These are phyloP conservation scores for Hipparchia sbordonii DNA, from an alignment of 2,888 invertebrate species.

Conservation along the genomic window DNA sequence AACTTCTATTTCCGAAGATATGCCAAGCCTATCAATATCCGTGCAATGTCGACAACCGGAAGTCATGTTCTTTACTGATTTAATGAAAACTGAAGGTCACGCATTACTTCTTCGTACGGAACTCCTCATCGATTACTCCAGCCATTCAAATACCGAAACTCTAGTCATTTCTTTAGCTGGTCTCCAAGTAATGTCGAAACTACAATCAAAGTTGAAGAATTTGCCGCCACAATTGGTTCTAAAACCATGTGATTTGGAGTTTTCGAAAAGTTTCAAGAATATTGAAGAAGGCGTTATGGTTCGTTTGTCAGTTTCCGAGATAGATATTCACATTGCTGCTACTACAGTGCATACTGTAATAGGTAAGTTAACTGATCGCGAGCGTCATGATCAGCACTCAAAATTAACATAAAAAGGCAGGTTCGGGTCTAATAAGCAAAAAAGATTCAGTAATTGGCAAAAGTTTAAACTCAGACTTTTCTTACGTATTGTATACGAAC, in stretches of 20 bases:
- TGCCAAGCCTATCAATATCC: conserved; percentile 85
- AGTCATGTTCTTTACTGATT: conserved; percentile 87
- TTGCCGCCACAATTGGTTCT: conserved; percentile 84
- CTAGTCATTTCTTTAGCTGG: conserved; percentile 79
- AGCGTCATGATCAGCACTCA: too few relatives aligned
- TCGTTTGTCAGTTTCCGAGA: conserved; percentile 84
- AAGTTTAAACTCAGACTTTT: too few relatives aligned
- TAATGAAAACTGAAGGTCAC: conserved; percentile 84
- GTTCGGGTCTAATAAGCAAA: too few relatives aligned
- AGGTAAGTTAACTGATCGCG: conserved; percentile 60
- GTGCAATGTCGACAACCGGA: conserved; percentile 90
- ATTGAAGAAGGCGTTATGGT: conserved; percentile 87
- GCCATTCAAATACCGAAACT: conserved; percentile 85
- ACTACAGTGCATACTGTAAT: conserved; percentile 88
- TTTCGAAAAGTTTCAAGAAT: conserved; percentile 84
- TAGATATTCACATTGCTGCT: conserved; percentile 88
- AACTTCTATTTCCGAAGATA: conserved; percentile 72
- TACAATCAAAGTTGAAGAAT: conserved; percentile 79
- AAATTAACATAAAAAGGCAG: too few relatives aligned
- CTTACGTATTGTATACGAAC: too few relatives aligned
- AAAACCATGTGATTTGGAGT: conserved; percentile 87
- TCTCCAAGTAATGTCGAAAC: conserved; percentile 80
- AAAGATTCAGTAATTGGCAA: too few relatives aligned
- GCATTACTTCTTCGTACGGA: conserved; percentile 87
- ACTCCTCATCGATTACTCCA: conserved; percentile 87